Conservation (phyloP, 2,888 invertebrate genomes). For the Listrodromus nycthemerus region DNA sequence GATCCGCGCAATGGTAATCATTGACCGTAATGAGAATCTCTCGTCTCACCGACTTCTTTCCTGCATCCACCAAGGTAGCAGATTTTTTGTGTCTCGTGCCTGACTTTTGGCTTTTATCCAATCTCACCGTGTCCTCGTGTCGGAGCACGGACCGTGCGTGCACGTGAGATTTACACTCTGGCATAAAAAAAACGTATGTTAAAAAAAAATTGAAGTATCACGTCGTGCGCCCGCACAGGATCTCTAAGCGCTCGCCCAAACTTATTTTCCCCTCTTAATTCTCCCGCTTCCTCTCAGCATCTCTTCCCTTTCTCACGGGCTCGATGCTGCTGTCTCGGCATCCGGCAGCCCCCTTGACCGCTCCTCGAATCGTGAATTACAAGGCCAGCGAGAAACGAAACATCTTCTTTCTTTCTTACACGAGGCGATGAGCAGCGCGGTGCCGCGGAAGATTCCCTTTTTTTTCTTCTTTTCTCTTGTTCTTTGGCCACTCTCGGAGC, state of each 20-base stretch:
- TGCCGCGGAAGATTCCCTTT: slow-evolving; percentile 4
- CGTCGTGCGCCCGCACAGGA: slow-evolving; percentile 29
- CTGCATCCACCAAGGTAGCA: neutral
- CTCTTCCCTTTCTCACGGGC: slow-evolving; percentile 20
- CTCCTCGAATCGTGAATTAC: slow-evolving; percentile 52
- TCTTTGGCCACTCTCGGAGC: slow-evolving; percentile 26
- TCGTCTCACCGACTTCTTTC: neutral
- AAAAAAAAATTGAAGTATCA: slow-evolving; percentile 3
- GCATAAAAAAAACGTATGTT: neutral
- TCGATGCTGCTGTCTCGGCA: slow-evolving; percentile 26
- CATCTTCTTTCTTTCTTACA: slow-evolving; percentile 47
- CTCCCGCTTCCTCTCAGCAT: slow-evolving; percentile 18
- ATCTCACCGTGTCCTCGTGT: slow-evolving; percentile 1
- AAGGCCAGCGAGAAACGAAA: slow-evolving; percentile 56
- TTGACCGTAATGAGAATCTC: neutral
- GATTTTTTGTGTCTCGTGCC: neutral
- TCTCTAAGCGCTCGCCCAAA: slow-evolving; percentile 25
- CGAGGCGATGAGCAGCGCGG: slow-evolving; percentile 3
- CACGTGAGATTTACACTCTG: slow-evolving; percentile 31
- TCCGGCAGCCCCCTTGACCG: slow-evolving; percentile 50
- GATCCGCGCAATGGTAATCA: neutral
- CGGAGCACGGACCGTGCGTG: slow-evolving; percentile 20
- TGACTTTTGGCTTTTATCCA: neutral
- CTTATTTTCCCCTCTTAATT: slow-evolving; percentile 14
- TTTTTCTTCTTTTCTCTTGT: slow-evolving; percentile 18